A percentile compares a stretch with the other conserved stretches of the same genome.
Conservation (phyloP, 1,140 invertebrate genomes). For the Hermatobates lingyangjiaoensis region DNA sequence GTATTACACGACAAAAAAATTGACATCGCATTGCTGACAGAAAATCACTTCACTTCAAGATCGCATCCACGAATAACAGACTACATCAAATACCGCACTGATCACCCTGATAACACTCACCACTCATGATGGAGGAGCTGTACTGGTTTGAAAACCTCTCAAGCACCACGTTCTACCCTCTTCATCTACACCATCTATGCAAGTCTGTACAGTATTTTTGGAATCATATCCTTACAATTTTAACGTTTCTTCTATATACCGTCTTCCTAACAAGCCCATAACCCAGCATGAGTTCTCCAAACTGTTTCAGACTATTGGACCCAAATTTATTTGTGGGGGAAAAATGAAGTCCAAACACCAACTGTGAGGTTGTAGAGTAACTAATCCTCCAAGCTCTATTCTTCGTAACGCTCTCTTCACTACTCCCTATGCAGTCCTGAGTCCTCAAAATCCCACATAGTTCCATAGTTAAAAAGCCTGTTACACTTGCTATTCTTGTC, state of each 20-base stretch:
- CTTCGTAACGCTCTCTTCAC: no score
- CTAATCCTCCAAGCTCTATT: no score
- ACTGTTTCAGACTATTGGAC: no score
- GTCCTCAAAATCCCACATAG: no score
- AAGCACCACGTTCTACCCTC: conserved; percentile 11
- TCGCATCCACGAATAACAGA: conserved; percentile 14
- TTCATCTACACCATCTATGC: conserved; percentile 11
- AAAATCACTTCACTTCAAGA: conserved; percentile 18
- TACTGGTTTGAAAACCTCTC: conserved; percentile 16
- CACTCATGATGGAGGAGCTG: conserved; percentile 16
- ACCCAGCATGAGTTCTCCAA: conserved; percentile 18
- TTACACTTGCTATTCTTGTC: no score
- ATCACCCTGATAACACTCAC: conserved; percentile 19
- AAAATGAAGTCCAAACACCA: no score
- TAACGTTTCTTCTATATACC: conserved; percentile 21
- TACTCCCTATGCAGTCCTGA: no score
- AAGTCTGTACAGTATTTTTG: conserved; percentile 19
- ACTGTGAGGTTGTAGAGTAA: no score
- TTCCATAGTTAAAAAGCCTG: no score
- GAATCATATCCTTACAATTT: conserved; percentile 12
- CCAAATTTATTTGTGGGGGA: no score
- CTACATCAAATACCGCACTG: conserved; percentile 14
- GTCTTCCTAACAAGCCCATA: conserved; percentile 19
- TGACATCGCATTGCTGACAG: conserved; percentile 16
- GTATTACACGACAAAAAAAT: conserved; percentile 13